These are phyloP conservation scores for Pherbina coryleti DNA, from an alignment of 2,888 invertebrate species.

Conservation along the genomic window DNA sequence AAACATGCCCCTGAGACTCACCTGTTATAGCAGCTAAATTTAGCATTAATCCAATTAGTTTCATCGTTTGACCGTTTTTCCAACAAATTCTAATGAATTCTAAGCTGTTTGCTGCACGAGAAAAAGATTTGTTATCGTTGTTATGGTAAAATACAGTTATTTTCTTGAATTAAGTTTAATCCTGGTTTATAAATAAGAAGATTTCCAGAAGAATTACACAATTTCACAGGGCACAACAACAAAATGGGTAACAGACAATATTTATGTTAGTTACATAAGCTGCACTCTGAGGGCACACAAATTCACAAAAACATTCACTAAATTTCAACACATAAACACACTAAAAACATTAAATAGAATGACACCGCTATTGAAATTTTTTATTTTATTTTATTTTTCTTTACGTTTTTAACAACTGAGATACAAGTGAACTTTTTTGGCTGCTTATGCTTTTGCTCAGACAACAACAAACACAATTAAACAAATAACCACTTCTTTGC, in stretches of 20 bases:
- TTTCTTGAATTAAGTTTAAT: not conserved
- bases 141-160: not conserved
- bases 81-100: not conserved
- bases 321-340: not conserved
- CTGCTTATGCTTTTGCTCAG: not conserved
- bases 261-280: not conserved
- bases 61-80: slow-evolving; percentile 51
- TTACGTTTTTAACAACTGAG: not conserved
- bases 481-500: not conserved
- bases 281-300: not conserved
- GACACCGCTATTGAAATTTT: not conserved
- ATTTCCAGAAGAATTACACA: not conserved
- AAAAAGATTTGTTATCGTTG: not conserved
- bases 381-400: slow-evolving; percentile 2
- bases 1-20: slow-evolving; percentile 51
- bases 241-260: too few relatives aligned
- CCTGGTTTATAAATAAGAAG: not conserved
- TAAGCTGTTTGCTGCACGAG: not conserved
- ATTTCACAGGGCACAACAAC: not conserved
- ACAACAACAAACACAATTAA: not conserved
- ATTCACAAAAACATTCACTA: not conserved
- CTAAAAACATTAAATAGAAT: not conserved
- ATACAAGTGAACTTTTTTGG: not conserved
- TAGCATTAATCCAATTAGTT: slow-evolving; percentile 68
- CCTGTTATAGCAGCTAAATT: slow-evolving; percentile 68